Conservation (phyloP, 2,888 invertebrate species). For the Corythucha ciliata region DNA sequence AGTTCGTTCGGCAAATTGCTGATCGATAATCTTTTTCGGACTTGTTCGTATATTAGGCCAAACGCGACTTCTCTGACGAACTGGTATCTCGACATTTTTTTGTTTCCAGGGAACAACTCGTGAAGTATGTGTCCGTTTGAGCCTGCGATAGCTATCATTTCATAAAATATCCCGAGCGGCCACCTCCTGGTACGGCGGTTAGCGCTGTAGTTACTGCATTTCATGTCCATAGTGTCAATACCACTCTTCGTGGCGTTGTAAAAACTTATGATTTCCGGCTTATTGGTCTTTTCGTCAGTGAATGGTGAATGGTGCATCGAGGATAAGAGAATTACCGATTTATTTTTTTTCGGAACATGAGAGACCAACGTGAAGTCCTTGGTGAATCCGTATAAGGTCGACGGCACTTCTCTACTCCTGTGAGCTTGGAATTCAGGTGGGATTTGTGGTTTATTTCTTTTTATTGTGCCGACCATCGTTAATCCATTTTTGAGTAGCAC, state of each 20-base stretch:
- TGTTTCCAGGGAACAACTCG: background rate
- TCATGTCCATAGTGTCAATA: background rate
- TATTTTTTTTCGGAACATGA: background rate
- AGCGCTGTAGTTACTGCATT: background rate
- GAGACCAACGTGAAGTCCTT: background rate
- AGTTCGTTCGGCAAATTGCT: too few relatives aligned
- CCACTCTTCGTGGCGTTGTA: constrained; percentile 5
- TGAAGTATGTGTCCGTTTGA: background rate
- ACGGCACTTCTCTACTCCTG: background rate
- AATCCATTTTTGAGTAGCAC: background rate
- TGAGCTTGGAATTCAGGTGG: background rate
- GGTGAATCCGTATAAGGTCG: background rate
- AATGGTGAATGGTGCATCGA: background rate
- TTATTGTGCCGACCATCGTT: background rate
- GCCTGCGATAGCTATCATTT: background rate
- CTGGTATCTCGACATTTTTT: too few relatives aligned
- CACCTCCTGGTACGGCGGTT: background rate
- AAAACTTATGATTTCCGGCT: constrained; percentile 4
- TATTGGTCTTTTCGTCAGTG: background rate
- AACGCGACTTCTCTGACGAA: too few relatives aligned
- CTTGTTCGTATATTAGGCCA: too few relatives aligned
- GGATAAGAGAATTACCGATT: background rate
- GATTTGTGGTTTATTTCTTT: background rate
- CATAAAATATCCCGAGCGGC: background rate
- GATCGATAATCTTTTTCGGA: too few relatives aligned